phyloP scores from a whole-genome alignment of 1,140 invertebrate species.

The Heliconius nattereri region DNA sequence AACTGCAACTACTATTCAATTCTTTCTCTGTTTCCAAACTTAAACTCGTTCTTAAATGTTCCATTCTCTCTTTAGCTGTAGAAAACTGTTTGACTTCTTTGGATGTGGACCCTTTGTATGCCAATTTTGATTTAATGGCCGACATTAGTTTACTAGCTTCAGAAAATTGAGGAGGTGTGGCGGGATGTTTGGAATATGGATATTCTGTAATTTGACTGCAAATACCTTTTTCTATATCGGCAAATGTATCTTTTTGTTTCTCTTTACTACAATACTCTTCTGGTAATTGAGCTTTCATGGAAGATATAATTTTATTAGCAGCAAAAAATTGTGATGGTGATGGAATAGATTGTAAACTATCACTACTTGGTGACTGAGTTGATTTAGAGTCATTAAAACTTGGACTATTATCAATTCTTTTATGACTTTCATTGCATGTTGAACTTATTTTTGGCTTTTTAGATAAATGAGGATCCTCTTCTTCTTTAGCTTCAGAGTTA shows the following conservation, averaged over 20 bases:
- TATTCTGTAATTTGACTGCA: constrained; percentile 67
- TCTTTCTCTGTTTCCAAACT: constrained; percentile 48
- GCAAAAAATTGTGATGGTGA: constrained; percentile 75
- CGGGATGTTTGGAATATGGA: constrained; percentile 66
- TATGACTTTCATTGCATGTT: constrained; percentile 47
- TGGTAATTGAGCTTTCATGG: constrained; percentile 73
- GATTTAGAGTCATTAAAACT: constrained; percentile 57
- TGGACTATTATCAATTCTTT: constrained; percentile 55
- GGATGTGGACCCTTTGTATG: constrained; percentile 52
- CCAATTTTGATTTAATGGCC: constrained; percentile 70
- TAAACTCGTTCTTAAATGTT: constrained; percentile 49
- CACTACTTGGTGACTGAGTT: constrained; percentile 62
- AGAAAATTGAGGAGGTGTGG: constrained; percentile 72
- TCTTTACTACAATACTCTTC: constrained; percentile 65
- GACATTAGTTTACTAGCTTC: constrained; percentile 72
- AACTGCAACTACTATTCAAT: constrained; percentile 35
- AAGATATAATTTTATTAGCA: constrained; percentile 74
- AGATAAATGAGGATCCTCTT: constrained; percentile 41
- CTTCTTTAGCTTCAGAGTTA: constrained; percentile 48
- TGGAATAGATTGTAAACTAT: constrained; percentile 59
- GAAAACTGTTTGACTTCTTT: constrained; percentile 51
- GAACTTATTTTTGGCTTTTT: constrained; percentile 45
- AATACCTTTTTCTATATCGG: constrained; percentile 72
- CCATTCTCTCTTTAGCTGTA: constrained; percentile 59
- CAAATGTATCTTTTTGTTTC: constrained; percentile 72